phyloP scores from a whole-genome alignment of 2,797 vertebrate genomes.

The Sebastes matsubarae region DNA sequence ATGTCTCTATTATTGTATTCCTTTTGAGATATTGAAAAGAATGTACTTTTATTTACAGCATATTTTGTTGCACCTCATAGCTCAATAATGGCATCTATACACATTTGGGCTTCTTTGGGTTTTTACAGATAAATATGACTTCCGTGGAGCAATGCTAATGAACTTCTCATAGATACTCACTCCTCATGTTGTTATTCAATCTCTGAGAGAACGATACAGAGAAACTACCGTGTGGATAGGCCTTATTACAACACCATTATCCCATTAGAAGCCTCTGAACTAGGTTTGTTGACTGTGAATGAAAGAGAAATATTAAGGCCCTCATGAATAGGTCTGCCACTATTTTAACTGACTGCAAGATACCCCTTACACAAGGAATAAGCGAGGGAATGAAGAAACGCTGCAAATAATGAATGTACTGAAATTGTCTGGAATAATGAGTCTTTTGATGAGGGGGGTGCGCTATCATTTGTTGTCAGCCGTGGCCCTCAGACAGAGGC shows the following conservation, averaged over 20 bases:
- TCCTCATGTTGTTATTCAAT: constrained; percentile 22
- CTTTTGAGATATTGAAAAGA: not conserved
- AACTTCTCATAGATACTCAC: not conserved
- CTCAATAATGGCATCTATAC: not conserved
- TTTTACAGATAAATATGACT: constrained; percentile 8
- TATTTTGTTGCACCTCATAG: not conserved
- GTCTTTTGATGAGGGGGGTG: constrained; percentile 51
- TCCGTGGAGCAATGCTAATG: not conserved
- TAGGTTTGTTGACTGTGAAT: constrained; percentile 44
- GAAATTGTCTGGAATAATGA: constrained; percentile 69
- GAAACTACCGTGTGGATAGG: not conserved
- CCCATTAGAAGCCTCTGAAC: constrained; percentile 56
- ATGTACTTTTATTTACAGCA: not conserved
- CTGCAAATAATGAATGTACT: constrained; percentile 62
- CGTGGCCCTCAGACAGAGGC: constrained; percentile 48
- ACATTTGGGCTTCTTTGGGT: not conserved
- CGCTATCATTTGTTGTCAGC: constrained; percentile 60
- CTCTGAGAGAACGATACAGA: constrained; percentile 17
- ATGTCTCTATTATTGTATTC: not conserved
- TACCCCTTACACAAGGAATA: constrained; percentile 52
- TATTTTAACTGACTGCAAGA: constrained; percentile 54
- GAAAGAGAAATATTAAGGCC: constrained; percentile 66
- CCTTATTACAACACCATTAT: constrained; percentile 62
- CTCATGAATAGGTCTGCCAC: constrained; percentile 49
- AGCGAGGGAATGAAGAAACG: constrained; percentile 42